Conservation (phyloP, 1,140 invertebrate species). For the Temnothorax curvispinosus region DNA sequence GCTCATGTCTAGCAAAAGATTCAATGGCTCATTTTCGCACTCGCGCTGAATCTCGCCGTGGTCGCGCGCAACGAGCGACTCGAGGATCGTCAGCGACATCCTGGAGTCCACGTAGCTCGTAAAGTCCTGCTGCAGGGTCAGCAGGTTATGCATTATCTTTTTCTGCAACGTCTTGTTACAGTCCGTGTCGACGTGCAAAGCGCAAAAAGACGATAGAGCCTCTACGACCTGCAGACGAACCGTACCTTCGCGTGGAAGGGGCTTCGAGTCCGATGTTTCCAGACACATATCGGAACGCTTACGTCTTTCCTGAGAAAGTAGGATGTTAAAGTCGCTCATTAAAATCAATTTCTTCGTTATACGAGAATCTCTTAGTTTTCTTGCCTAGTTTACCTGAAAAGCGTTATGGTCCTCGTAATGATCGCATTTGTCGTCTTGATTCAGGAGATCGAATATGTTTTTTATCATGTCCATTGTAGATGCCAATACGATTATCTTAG, state of each 20-base stretch:
- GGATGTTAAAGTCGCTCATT: background rate
- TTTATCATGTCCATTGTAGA: conserved; percentile 64
- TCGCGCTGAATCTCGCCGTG: conserved; percentile 55
- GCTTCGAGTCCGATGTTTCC: background rate
- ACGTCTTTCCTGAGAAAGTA: background rate
- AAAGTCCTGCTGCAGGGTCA: conserved; percentile 73
- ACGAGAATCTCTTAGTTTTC: background rate
- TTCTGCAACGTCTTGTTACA: conserved; percentile 64
- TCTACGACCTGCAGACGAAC: conserved; percentile 58
- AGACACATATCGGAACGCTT: background rate
- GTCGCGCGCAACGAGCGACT: conserved; percentile 59
- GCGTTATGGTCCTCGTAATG: conserved; percentile 27
- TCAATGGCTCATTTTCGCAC: conserved; percentile 44
- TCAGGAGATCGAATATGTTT: conserved; percentile 70
- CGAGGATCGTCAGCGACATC: conserved; percentile 71
- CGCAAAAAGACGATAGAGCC: conserved; percentile 70
- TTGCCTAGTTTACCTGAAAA: conserved; percentile 22
- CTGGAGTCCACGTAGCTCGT: conserved; percentile 58
- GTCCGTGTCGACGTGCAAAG: conserved; percentile 47
- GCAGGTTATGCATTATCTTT: conserved; percentile 69
- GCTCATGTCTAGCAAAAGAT: conserved; percentile 68
- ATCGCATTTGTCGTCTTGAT: conserved; percentile 48
- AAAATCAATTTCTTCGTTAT: background rate
- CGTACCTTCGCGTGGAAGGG: background rate
- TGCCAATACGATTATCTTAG: conserved; percentile 70